Conservation (phyloP, 2,113 vertebrate genomes). For the Centropristis striata region DNA sequence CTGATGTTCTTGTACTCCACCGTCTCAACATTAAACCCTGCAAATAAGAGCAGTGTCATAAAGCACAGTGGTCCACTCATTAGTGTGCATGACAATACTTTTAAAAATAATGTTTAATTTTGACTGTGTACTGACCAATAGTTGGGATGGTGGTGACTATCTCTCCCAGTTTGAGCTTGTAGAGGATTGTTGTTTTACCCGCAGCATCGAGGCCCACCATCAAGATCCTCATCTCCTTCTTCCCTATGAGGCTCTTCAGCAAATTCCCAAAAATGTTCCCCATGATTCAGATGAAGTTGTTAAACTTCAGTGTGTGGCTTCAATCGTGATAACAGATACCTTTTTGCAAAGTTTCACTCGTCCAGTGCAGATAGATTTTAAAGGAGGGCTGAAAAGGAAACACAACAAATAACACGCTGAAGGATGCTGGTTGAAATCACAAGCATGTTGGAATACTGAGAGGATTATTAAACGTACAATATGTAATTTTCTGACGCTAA, state of each 20-base stretch:
- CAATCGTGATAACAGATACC: constrained; percentile 25
- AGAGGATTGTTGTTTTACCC: constrained; percentile 95
- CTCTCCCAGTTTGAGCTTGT: constrained; percentile 94
- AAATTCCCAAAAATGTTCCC: constrained; percentile 95
- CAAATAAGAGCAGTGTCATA: constrained; percentile 21
- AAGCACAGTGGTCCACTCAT: neutral
- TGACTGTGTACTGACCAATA: constrained; percentile 83
- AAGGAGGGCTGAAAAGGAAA: constrained; percentile 50
- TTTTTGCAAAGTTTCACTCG: constrained; percentile 13
- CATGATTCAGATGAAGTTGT: constrained; percentile 84
- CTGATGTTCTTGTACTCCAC: constrained; percentile 99
- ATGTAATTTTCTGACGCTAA: too few species aligned
- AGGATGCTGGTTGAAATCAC: constrained; percentile 8
- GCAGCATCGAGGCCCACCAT: constrained; percentile 94
- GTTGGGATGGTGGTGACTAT: constrained; percentile 95
- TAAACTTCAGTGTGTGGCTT: constrained; percentile 27
- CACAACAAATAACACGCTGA: neutral
- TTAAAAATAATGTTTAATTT: neutral
- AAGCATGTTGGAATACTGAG: neutral
- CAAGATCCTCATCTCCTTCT: constrained; percentile 95
- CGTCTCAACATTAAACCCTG: constrained; percentile 98
- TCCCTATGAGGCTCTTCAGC: constrained; percentile 94
- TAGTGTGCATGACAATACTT: neutral
- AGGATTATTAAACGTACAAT: neutral
- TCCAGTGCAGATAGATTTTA: constrained; percentile 33